Evolutionary conservation across 2,113 vertebrate genomes (phyloP), one percentile per base, ranked within the genome.

Genomic region (Chionomys nivalis): DNA sequence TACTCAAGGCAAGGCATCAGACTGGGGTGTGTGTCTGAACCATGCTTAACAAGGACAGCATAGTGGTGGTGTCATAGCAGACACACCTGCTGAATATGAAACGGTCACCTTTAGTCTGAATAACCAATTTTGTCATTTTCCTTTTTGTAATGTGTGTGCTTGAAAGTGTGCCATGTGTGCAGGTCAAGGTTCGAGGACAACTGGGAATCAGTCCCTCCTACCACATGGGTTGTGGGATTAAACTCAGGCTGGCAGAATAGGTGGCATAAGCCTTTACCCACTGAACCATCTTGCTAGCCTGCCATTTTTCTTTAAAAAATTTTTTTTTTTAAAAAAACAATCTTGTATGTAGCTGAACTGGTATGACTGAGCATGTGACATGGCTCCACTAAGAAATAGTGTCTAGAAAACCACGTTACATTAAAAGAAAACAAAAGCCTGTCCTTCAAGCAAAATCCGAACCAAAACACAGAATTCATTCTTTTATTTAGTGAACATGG

Each of bases 1-100:
- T 1, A 16, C 24, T 31, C 4, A 0, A 26, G 2, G 31, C 26
- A 73, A 0, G 52, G 2, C 0, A 31, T 7, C 12, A 23, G 33
- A 31, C 52, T 44, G 26, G 31, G 26, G 8, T 0, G 14, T 66
- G 61, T 63, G 68, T 39, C 42, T 26, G 31, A 47, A 14, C n/a
- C 44, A 23, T 6, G 12, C 17, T 33, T 5, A 24, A 23, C 33
- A 33, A 1, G 17, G 92, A 28, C 83, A 68, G 31, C 39, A n/a
- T 2, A 68, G 4, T 12, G 31, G 6, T 36, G 26, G 36, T 33
- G 39, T 16, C 26, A 63, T 4, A 47, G 39, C 2, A 89, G 68
- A 55, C 26, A 68, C 16, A 61, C 26, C 8, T 0, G 5, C 77
- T 9, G 10, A 65, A 47, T 1, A 65, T 16, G 42, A 11, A 42